Evolutionary conservation across 2,113 vertebrate species (phyloP).

Genomic region (Perca flavescens): DNA sequence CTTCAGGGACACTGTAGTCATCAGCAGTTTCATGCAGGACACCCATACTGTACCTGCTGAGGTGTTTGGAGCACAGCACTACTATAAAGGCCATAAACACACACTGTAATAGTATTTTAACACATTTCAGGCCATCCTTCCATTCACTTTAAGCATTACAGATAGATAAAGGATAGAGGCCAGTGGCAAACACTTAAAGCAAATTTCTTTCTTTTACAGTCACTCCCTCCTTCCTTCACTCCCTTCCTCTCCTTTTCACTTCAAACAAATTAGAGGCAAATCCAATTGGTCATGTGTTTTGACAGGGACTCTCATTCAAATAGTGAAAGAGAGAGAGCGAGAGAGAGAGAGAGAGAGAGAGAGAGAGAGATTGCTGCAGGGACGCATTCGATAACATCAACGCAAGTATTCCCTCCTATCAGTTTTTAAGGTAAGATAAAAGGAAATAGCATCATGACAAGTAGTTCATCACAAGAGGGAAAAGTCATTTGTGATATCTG

Average conservation of each 20-base stretch:
- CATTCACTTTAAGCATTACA: constrained; percentile 10
- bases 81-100: constrained; percentile 4
- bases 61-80: background rate
- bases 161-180: constrained; percentile 10
- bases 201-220: constrained; percentile 61
- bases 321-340: constrained; percentile 64
- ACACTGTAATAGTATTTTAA: constrained; percentile 1
- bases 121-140: constrained; percentile 4
- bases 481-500: background rate
- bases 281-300: constrained; percentile 79
- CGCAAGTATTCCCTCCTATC: constrained; percentile 10
- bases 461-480: background rate
- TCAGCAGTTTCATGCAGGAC: constrained; percentile 23
- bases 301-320: constrained; percentile 78
- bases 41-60: background rate
- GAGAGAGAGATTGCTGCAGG: constrained; percentile 39
- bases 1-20: constrained; percentile 23
- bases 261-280: constrained; percentile 88
- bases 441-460: constrained; percentile 15
- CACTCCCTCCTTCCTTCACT: constrained; percentile 63
- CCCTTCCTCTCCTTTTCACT: constrained; percentile 65
- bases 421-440: constrained; percentile 75
- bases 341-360: constrained; percentile 45
- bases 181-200: constrained; percentile 41
- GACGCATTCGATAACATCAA: constrained; percentile 50